Conservation (phyloP, 2,113 vertebrate species). For the Lethenteron camtschaticum region DNA sequence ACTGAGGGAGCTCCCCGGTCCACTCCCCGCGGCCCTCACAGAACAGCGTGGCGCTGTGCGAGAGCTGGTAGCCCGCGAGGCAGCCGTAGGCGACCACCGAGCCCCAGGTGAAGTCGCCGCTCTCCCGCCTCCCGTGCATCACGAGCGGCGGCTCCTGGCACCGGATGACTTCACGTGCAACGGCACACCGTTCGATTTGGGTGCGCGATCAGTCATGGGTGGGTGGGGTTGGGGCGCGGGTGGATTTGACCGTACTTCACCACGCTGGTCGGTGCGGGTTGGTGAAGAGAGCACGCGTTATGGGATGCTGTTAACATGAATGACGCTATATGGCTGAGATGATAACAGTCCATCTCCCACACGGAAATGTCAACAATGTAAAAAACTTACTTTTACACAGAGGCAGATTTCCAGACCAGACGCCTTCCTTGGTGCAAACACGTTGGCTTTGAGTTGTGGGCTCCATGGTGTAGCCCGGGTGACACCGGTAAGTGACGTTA, state of each 20-base stretch:
- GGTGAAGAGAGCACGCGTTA: no score
- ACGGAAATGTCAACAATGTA: no score
- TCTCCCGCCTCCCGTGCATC: constrained; percentile 69
- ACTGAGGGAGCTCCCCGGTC: constrained; percentile 78
- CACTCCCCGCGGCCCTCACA: constrained; percentile 76
- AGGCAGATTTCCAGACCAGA: constrained; percentile 78
- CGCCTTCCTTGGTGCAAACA: constrained; percentile 74
- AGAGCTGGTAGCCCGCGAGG: constrained; percentile 85
- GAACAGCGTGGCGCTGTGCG: constrained; percentile 61
- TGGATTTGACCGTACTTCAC: no score
- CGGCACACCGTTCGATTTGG: no score
- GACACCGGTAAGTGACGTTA: constrained; percentile 52
- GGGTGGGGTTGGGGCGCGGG: no score
- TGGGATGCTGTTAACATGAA: no score
- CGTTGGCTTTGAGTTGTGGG: constrained; percentile 49
- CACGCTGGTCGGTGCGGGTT: no score
- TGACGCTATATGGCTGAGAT: no score
- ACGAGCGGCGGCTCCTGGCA: constrained; percentile 47
- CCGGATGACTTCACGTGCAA: constrained; percentile 35
- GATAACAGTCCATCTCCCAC: no score
- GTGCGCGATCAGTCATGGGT: no score
- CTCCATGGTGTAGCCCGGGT: constrained; percentile 68
- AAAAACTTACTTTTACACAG: constrained; percentile 48
- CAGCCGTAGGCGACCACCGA: constrained; percentile 69
- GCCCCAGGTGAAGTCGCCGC: constrained; percentile 72